Evolutionary conservation across 2,888 invertebrate genomes (phyloP).

Genomic region (Volucella inflata): DNA sequence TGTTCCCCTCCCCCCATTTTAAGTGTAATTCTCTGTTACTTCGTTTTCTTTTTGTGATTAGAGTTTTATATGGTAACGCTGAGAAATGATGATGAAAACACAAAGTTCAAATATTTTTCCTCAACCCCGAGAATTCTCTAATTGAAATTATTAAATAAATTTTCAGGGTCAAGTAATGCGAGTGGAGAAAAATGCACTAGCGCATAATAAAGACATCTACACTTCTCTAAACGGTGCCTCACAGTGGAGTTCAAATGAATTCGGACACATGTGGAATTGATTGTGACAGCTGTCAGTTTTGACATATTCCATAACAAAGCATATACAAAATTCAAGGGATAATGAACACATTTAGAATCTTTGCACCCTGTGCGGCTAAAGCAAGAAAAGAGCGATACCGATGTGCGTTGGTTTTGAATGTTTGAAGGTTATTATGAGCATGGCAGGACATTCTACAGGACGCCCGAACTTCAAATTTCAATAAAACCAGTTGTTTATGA

Average conservation of each 20-base stretch:
- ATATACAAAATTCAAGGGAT: neutral
- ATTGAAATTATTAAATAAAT: slow-evolving; percentile 65
- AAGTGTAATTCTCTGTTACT: slow-evolving; percentile 18
- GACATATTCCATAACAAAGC: neutral
- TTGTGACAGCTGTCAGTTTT: neutral
- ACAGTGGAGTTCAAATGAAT: slow-evolving; percentile 25
- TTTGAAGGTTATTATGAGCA: too few species aligned
- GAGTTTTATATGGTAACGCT: slow-evolving; percentile 23
- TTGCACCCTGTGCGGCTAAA: too few species aligned
- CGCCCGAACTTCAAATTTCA: too few species aligned
- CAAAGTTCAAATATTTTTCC: slow-evolving; percentile 46
- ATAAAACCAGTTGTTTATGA: too few species aligned
- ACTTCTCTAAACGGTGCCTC: neutral
- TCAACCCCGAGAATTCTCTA: slow-evolving; percentile 40
- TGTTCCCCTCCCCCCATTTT: neutral
- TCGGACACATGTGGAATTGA: neutral
- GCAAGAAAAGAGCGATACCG: too few species aligned
- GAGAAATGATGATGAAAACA: slow-evolving; percentile 21
- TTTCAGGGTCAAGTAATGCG: slow-evolving; percentile 63
- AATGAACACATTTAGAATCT: neutral
- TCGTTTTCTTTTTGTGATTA: slow-evolving; percentile 4
- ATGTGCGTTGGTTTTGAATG: too few species aligned
- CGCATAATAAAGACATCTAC: slow-evolving; percentile 5
- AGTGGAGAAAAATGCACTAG: slow-evolving; percentile 45
- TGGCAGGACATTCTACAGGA: too few species aligned